phyloP scores from a whole-genome alignment of 2,888 invertebrate genomes.

The Anticlea derivata region DNA sequence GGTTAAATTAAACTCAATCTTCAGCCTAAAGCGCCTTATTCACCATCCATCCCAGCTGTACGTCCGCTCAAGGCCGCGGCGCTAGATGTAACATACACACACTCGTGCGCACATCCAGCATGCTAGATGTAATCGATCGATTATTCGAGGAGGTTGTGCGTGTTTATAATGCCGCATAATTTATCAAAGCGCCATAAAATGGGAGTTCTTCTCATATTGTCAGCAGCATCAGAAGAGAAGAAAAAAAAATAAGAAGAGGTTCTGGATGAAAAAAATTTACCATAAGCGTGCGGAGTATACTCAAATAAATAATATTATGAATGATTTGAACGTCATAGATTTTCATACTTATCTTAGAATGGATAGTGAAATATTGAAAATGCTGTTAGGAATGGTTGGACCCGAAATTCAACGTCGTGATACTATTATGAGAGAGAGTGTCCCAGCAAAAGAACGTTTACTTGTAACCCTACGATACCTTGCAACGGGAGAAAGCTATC shows the following conservation, averaged over 20 bases:
- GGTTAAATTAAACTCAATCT: no score
- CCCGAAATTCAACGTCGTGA: slow-evolving; percentile 29
- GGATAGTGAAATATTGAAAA: slow-evolving; percentile 22
- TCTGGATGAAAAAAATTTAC: slow-evolving; percentile 4
- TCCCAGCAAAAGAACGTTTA: slow-evolving; percentile 24
- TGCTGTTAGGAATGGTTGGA: slow-evolving; percentile 25
- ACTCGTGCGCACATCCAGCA: slow-evolving; percentile 24
- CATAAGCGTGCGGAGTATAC: slow-evolving; percentile 7
- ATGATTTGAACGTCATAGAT: slow-evolving; percentile 21
- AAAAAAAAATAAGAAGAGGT: slow-evolving; percentile 8
- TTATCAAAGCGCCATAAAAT: slow-evolving; percentile 20
- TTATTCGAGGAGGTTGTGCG: slow-evolving; percentile 6
- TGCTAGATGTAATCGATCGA: slow-evolving; percentile 22
- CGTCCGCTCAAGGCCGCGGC: slow-evolving; percentile 8
- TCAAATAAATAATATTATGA: slow-evolving; percentile 14
- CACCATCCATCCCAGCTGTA: background rate
- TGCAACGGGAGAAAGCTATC: slow-evolving; percentile 19
- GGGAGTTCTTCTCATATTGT: slow-evolving; percentile 19
- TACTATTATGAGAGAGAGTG: slow-evolving; percentile 27
- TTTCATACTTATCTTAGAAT: slow-evolving; percentile 22
- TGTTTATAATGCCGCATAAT: slow-evolving; percentile 18
- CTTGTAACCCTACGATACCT: slow-evolving; percentile 24
- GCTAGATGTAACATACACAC: background rate
- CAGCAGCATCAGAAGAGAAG: slow-evolving; percentile 15
- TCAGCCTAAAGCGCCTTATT: no score